Base-by-base conservation (phyloP, 2,888 invertebrate species). In the Venustoraphidia nigricollis region DNA sequence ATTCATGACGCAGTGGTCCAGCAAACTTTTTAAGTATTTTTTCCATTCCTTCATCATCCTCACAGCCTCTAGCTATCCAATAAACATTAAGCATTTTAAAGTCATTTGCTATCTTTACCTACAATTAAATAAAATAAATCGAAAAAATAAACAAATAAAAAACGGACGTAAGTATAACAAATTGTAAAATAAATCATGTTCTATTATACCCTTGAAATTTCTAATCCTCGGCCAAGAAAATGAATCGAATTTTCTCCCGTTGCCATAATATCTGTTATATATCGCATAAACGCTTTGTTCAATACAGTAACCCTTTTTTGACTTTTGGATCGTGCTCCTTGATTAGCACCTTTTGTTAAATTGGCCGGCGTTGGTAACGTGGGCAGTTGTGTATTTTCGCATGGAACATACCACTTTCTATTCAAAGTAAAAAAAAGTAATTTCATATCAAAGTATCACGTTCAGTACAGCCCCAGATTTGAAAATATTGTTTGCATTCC, bases 231-330 rank as follows among this genome's bases (percentile, higher is more conserved):
- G 9, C 82, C 83, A 10, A 79, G 56, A 51, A 87, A 66, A 45
- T 73, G 66, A 44, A 73, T 66, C 2, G 81, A 67, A 35, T 74
- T 68, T 55, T 80, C 77, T 1, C 85, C 84, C 0, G 82, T 82
- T 1, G 83, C 77, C 75, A 90, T 75, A 36, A 86, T 65, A 61
- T 87, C 88, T 0, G 86, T 84, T 9, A 90, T 79, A 50, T 84
- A 71, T 56, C 77, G 75, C 86, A 89, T 88, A 57, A 89, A 88
- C 44, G 89, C 60, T 64, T 86, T 85, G 62, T 88, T 88, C 2
- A 90, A 64, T 53, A 87, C 79, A 1, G 72, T 67, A 17, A 77
- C 67, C 56, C 88, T 71, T 39, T 80, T 73, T 1, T 67, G 63
- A 9, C 72, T 73, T 10, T 70, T 67, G 43, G 76, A 74, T 10